These are phyloP conservation scores for Agrotis segetum DNA, from an alignment of 2,888 invertebrate species.

Conservation along the genomic window DNA sequence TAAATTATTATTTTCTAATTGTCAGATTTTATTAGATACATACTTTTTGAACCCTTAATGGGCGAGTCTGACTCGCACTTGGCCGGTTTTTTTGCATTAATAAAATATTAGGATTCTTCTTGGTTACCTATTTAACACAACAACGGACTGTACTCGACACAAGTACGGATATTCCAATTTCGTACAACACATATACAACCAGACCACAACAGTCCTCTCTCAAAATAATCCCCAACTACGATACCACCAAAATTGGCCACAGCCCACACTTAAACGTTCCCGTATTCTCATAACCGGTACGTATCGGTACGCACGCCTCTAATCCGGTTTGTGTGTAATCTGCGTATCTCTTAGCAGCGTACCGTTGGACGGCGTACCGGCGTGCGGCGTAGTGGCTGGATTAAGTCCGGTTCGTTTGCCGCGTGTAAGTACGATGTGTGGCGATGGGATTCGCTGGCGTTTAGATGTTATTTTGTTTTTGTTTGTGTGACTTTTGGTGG, in stretches of 20 bases:
- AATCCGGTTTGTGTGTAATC: slow-evolving; percentile 66
- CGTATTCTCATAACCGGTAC: slow-evolving; percentile 37
- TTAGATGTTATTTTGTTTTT: slow-evolving; percentile 35
- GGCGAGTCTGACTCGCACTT: too few species aligned
- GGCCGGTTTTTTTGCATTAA: too few species aligned
- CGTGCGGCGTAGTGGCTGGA: slow-evolving; percentile 41
- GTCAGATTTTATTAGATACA: neutral
- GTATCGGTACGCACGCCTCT: slow-evolving; percentile 54
- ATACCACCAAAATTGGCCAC: slow-evolving; percentile 22
- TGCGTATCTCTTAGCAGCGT: slow-evolving; percentile 64
- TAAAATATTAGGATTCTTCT: too few species aligned
- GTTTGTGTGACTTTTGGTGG: neutral
- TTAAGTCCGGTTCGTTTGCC: slow-evolving; percentile 64
- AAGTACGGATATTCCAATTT: neutral
- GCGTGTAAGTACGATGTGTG: slow-evolving; percentile 49
- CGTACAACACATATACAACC: neutral
- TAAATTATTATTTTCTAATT: too few species aligned
- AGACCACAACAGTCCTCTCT: slow-evolving; percentile 8
- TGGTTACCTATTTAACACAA: too few species aligned
- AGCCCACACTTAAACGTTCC: slow-evolving; percentile 19
- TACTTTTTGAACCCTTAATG: neutral
- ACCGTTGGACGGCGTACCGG: slow-evolving; percentile 32
- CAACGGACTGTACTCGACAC: neutral
- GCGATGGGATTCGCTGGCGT: slow-evolving; percentile 40
- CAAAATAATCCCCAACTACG: slow-evolving; percentile 8